Evolutionary conservation across 1,140 invertebrate species (phyloP).

Genomic region (Achroia grisella): DNA sequence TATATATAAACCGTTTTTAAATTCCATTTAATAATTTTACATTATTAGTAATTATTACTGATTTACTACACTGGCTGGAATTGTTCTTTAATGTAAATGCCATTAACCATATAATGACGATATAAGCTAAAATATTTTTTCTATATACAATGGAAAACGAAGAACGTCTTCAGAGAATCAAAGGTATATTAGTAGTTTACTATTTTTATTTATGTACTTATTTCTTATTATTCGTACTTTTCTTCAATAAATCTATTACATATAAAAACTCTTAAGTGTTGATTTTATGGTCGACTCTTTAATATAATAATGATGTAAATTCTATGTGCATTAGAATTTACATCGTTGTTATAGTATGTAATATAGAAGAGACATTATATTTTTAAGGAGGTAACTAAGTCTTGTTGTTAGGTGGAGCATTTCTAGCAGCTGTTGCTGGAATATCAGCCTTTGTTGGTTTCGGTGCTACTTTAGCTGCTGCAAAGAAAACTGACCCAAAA

Average conservation of each 20-base stretch:
- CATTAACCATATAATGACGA: too few species aligned
- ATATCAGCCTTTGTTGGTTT: slow-evolving; percentile 89
- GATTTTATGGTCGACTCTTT: too few species aligned
- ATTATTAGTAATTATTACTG: too few species aligned
- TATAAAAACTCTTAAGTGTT: not conserved
- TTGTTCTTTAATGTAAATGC: too few species aligned
- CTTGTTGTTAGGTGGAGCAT: slow-evolving; percentile 79
- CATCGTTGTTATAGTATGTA: too few species aligned
- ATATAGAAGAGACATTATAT: not conserved
- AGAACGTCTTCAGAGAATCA: slow-evolving; percentile 51
- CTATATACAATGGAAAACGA: slow-evolving; percentile 25
- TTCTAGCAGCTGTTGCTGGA: slow-evolving; percentile 84
- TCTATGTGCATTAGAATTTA: too few species aligned
- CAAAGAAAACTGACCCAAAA: slow-evolving; percentile 86
- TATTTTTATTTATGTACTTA: not conserved
- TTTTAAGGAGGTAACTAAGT: not conserved
- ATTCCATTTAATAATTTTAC: too few species aligned
- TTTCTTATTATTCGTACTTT: not conserved
- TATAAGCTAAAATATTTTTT: too few species aligned
- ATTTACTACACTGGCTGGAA: too few species aligned
- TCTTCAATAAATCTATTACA: not conserved
- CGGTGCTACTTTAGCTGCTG: slow-evolving; percentile 81
- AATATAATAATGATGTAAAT: too few species aligned
- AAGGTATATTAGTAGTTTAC: slow-evolving; percentile 24
- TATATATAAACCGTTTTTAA: too few species aligned